A percentile compares a stretch with the other conserved stretches of the same genome.
phyloP scores from a whole-genome alignment of 1,140 invertebrate genomes.

The Hyphantria cunea region DNA sequence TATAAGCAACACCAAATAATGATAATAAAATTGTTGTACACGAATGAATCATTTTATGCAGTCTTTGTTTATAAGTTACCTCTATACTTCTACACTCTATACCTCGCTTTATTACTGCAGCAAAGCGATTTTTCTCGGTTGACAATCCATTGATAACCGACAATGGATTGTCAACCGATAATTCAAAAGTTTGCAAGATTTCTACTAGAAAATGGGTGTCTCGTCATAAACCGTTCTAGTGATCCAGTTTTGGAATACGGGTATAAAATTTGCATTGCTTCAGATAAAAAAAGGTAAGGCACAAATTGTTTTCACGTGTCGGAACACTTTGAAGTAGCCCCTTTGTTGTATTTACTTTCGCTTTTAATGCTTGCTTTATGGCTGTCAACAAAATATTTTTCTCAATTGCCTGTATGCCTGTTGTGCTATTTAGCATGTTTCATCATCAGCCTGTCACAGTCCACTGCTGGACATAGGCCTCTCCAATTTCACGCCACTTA shows the following conservation, averaged over 20 bases:
- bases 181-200: constrained; percentile 61
- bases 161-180: constrained; percentile 37
- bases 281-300: constrained; percentile 54
- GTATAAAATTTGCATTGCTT: constrained; percentile 56
- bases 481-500: too few relatives aligned
- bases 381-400: constrained; percentile 18
- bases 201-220: constrained; percentile 54
- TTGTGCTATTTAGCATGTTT: not conserved
- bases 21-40: too few relatives aligned
- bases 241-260: constrained; percentile 60
- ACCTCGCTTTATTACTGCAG: constrained; percentile 45
- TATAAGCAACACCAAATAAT: too few relatives aligned
- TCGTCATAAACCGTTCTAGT: constrained; percentile 60
- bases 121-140: constrained; percentile 42
- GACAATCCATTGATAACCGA: constrained; percentile 52
- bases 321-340: constrained; percentile 51
- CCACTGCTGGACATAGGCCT: too few relatives aligned
- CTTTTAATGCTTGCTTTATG: constrained; percentile 46
- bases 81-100: too few relatives aligned
- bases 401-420: not conserved
- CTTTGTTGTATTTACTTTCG: constrained; percentile 51
- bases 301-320: constrained; percentile 61
- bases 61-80: too few relatives aligned
- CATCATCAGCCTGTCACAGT: too few relatives aligned
- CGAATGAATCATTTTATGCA: too few relatives aligned